Evolutionary conservation across 2,888 invertebrate genomes (phyloP).

Genomic region (Colletes collaris): DNA sequence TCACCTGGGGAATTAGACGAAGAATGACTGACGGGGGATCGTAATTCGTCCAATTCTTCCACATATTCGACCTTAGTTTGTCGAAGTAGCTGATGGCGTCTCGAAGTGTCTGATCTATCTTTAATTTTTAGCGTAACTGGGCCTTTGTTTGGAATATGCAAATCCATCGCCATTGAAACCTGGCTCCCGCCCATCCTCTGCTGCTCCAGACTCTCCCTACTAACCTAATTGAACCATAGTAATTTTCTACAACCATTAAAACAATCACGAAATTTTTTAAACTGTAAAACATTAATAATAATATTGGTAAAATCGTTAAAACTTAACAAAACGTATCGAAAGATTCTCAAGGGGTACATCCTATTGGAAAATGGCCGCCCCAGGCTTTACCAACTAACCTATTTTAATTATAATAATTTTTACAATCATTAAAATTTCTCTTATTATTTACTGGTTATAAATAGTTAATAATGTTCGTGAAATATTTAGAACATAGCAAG

Average conservation of each 20-base stretch:
- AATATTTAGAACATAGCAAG: too few species aligned
- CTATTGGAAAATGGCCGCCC: too few species aligned
- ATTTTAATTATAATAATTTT: too few species aligned
- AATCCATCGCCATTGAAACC: conserved; percentile 90
- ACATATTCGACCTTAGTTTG: conserved; percentile 91
- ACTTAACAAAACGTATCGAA: too few species aligned
- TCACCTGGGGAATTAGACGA: conserved; percentile 75
- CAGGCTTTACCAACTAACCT: too few species aligned
- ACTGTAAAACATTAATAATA: too few species aligned
- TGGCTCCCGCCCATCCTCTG: conserved; percentile 86
- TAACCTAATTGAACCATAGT: conserved; percentile 47
- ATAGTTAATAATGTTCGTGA: too few species aligned
- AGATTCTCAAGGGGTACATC: too few species aligned
- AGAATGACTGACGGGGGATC: conserved; percentile 54
- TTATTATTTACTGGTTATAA: too few species aligned
- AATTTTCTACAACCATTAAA: background rate
- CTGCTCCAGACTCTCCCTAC: conserved; percentile 84
- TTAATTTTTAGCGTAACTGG: conserved; percentile 86
- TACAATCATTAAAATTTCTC: too few species aligned
- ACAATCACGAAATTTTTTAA: too few species aligned
- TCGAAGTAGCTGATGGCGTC: conserved; percentile 89
- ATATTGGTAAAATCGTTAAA: too few species aligned
- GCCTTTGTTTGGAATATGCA: conserved; percentile 87
- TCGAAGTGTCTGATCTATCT: conserved; percentile 88
- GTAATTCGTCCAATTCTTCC: conserved; percentile 83